Evolutionary conservation across 1,140 invertebrate species (phyloP).

Genomic region (Armadillidium nasatum): DNA sequence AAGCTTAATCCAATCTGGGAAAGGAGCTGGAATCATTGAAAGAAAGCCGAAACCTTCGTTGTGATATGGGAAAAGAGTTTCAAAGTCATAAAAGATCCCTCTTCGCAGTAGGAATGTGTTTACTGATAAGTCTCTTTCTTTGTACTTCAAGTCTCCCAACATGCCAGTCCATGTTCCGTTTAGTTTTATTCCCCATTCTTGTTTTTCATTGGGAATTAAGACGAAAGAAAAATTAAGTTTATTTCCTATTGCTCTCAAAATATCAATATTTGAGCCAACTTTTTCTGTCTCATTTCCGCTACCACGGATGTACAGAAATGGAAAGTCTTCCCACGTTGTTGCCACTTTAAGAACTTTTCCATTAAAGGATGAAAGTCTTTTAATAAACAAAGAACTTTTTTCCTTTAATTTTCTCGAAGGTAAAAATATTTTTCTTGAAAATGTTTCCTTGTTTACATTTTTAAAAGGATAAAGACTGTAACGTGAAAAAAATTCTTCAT

Average conservation of each 20-base stretch:
- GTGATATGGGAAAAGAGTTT: constrained; percentile 31
- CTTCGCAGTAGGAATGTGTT: constrained; percentile 31
- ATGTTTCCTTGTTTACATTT: too few species aligned
- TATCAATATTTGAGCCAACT: constrained; percentile 23
- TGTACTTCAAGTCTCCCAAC: constrained; percentile 34
- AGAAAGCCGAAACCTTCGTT: constrained; percentile 33
- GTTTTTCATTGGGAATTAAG: constrained; percentile 17
- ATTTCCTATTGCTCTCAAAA: too few species aligned
- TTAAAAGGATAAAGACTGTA: too few species aligned
- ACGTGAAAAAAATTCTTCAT: too few species aligned
- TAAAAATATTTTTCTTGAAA: too few species aligned
- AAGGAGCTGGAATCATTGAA: too few species aligned
- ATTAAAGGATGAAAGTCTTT: background rate
- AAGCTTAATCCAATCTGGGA: too few species aligned
- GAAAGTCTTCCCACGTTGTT: background rate
- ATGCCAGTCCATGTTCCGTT: constrained; percentile 39
- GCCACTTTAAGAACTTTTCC: background rate
- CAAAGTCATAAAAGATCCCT: constrained; percentile 27
- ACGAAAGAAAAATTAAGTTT: constrained; percentile 26
- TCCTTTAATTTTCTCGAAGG: too few species aligned
- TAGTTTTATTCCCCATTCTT: constrained; percentile 32
- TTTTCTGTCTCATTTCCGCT: constrained; percentile 25
- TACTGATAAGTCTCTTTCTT: constrained; percentile 28
- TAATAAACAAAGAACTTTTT: too few species aligned
- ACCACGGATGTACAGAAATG: constrained; percentile 20